Evolutionary conservation across 2,797 vertebrate species (phyloP), one percentile per base, ranked within the genome.

Genomic region (Petrocephalus sullivani): DNA sequence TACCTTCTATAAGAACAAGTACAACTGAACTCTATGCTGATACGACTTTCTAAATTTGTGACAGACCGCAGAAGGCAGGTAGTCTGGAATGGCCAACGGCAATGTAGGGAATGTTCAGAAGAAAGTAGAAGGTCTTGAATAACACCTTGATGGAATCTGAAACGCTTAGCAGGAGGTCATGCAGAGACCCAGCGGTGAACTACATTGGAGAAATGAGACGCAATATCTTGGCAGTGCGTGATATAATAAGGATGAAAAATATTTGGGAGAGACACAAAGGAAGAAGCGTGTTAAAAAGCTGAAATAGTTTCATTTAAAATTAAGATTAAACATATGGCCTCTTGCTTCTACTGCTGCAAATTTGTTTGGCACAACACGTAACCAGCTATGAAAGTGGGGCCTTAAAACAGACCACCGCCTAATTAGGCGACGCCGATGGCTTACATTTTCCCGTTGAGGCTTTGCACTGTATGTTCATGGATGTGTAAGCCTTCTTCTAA

Each of bases 41-140:
- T 90, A 90, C 86, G 89, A 64, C 21, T 3, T 28, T 64, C 60
- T 88, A 90, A 82, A 87, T 90, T 90, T 87, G 89, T 83, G 88
- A 87, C 56, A 49, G 81, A 89, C 86, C 88, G 86, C 85, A 83
- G 71, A 56, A 58, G 87, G 90, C 90, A 91, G 91, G 88, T 85
- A 90, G 88, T 54, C 53, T 89, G 89, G 91, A 90, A 89, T 86
- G 90, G 91, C 90, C 87, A 87, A 87, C 71, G 21, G 87, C 53
- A n/a, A 54, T 19, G 49, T 33, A 16, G 16, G 8, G 19, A n/a
- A 16, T 9, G 9, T 8, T 84, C 51, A 28, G 46, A 84, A 14
- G 21, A 3, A 83, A 19, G 78, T 51, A 41, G 37, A 61, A 16
- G 56, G 58, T 28, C 23, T 28, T 3, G 57, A 33, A 33, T 37